Percentiles rank a stretch among this genome's conserved stretches.
Conservation (phyloP, 2,888 invertebrate species). For the Ornithoptera alexandrae region DNA sequence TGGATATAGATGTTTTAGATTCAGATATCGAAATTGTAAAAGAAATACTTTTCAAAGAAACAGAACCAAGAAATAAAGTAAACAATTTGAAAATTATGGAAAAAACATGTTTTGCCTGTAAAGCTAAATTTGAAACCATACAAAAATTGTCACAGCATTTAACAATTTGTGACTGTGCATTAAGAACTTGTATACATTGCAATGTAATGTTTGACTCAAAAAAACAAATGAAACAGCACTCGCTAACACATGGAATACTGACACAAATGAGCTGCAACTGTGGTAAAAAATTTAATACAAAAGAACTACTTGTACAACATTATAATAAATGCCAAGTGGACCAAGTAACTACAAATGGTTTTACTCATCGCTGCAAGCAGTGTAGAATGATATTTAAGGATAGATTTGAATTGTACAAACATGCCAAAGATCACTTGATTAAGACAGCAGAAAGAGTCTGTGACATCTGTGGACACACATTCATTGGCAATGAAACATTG, state of each 20-base stretch:
- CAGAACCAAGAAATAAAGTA: constrained; percentile 41
- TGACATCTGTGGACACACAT: constrained; percentile 63
- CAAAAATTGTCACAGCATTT: constrained; percentile 63
- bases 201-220: constrained; percentile 63
- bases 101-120: constrained; percentile 65
- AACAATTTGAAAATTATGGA: constrained; percentile 39
- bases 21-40: constrained; percentile 65
- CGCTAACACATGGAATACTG: constrained; percentile 46
- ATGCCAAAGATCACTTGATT: constrained; percentile 62
- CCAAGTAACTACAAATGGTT: constrained; percentile 49
- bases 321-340: constrained; percentile 57
- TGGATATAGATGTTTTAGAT: constrained; percentile 68
- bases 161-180: constrained; percentile 60
- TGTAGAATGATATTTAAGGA: constrained; percentile 63
- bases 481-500: constrained; percentile 54
- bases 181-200: constrained; percentile 63
- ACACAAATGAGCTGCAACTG: constrained; percentile 54
- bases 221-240: constrained; percentile 63
- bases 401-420: constrained; percentile 59
- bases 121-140: constrained; percentile 53
- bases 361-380: constrained; percentile 62
- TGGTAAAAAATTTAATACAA: constrained; percentile 53
- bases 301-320: constrained; percentile 55
- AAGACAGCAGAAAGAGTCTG: constrained; percentile 57
- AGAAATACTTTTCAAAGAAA: constrained; percentile 58